Percentiles rank a stretch among this genome's conserved stretches.
These are phyloP conservation scores for Girardia tigrina DNA, from an alignment of 2,888 invertebrate genomes.

Conservation along the genomic window DNA sequence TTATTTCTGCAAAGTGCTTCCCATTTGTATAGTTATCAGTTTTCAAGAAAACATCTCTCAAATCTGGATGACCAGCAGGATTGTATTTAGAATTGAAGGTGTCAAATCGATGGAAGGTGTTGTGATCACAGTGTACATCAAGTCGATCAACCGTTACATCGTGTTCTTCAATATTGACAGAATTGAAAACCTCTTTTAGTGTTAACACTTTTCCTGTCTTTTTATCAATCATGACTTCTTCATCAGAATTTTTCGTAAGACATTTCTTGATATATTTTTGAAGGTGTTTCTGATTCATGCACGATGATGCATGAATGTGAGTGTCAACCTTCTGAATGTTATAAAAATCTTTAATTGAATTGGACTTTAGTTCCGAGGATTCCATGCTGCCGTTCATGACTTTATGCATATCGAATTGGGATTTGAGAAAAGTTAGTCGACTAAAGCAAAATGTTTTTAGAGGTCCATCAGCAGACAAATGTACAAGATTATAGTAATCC, in stretches of 20 bases:
- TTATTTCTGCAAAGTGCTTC: constrained; percentile 88
- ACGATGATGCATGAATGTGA: constrained; percentile 94
- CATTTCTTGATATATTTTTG: constrained; percentile 95
- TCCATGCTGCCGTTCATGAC: no score
- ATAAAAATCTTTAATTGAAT: no score
- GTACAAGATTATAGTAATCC: no score
- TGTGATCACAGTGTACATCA: constrained; percentile 75
- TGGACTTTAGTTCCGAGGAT: no score
- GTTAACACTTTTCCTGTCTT: no score
- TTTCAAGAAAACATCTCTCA: constrained; percentile 88
- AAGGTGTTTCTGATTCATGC: constrained; percentile 98
- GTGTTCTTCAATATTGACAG: constrained; percentile 88
- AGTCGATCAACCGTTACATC: constrained; percentile 98
- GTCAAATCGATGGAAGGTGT: constrained; percentile 96
- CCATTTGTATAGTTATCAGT: constrained; percentile 91
- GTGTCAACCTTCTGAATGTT: constrained; percentile 99
- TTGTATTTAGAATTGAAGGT: constrained; percentile 99
- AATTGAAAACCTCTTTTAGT: constrained; percentile 68
- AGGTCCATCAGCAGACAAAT: no score
- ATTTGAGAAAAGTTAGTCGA: no score
- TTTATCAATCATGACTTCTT: constrained; percentile 53
- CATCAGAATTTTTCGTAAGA: constrained; percentile 73
- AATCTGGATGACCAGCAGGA: constrained; percentile 72
- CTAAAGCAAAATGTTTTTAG: no score
- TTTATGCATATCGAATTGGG: no score